Percentiles rank a stretch among this genome's conserved stretches.
These are phyloP conservation scores for Sitta europaea DNA, from an alignment of 2,113 vertebrate species.

Conservation along the genomic window DNA sequence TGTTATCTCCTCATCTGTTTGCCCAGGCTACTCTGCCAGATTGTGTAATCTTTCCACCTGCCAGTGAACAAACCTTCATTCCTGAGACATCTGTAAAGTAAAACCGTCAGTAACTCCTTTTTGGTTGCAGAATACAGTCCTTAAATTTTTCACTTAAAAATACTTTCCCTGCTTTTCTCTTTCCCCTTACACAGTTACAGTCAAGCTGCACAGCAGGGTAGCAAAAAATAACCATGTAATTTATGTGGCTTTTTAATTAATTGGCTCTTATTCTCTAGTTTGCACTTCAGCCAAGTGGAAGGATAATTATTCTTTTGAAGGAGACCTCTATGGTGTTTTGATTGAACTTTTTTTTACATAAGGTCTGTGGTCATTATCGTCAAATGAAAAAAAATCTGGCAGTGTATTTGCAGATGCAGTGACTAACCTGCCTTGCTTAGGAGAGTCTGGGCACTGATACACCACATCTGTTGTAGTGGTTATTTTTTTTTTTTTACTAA, in stretches of 20 bases:
- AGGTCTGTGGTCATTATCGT: neutral
- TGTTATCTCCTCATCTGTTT: neutral
- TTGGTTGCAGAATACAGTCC: neutral
- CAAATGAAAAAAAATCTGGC: neutral
- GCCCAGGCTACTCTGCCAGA: neutral
- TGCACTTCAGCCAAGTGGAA: neutral
- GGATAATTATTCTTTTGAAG: neutral
- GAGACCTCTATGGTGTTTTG: neutral
- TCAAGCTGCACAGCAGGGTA: neutral
- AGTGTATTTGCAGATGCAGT: neutral
- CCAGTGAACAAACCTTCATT: neutral
- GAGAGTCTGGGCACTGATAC: neutral
- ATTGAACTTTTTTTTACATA: neutral
- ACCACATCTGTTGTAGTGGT: neutral
- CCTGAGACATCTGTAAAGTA: neutral
- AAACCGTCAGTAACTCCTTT: neutral
- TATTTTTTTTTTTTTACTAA: neutral
- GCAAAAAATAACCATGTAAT: neutral
- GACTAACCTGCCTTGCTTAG: neutral
- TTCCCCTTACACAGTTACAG: neutral
- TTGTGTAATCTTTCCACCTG: neutral
- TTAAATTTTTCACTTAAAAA: neutral
- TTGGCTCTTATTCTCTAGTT: neutral
- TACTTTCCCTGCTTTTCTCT: neutral
- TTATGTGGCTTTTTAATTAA: neutral